Evolutionary conservation across 1,140 invertebrate genomes (phyloP), one percentile per base, ranked within the genome.

Genomic region (Radopholus similis): DNA sequence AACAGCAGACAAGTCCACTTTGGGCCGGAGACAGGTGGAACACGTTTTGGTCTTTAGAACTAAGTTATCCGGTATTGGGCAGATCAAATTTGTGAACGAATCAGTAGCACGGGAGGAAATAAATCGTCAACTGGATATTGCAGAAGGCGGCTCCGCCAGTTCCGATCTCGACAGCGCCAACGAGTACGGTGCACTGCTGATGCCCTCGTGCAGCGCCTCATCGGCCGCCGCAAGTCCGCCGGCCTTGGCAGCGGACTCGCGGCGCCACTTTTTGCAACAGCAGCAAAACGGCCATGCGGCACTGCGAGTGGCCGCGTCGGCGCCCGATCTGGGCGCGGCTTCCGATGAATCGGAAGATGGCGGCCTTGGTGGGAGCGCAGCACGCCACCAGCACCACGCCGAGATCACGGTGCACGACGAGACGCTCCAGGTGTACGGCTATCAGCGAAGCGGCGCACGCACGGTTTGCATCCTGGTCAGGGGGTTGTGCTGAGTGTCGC

Each of bases 381-480:
- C 37, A 15, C 13, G 23, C 34, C 11, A 18, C 13, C 66, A 32
- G 57, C 73, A 75, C 59, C 65, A 77, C 64, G 62, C 71, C 15
- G 68, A 69, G 8, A 75, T 77, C 47, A 37, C 66, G 44, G 51
- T 66, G 23, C 53, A 54, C n/a, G 75, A 77, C 49, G 77, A 77
- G 54, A 69, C 64, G 37, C 58, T 77, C 30, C 49, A 80, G 28
- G 60, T 77, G 42, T 77, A 64, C 30, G 75, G 73, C 37, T 77
- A 80, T 70, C 35, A 56, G 53, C 60, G 42, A 9, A 57, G 74
- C 44, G 30, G 38, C 13, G 23, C 40, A n/a, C 71, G 65, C 64
- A 68, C 64, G 64, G 75, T 77, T 9, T 13, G 72, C 47, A 9
- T 23, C 34, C 54, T n/a, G 26, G 44, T 28, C 62, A 49, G 60